Evolutionary conservation across 2,888 invertebrate genomes (phyloP), one percentile per base, ranked within the genome.

Genomic region (Buathra laborator): DNA sequence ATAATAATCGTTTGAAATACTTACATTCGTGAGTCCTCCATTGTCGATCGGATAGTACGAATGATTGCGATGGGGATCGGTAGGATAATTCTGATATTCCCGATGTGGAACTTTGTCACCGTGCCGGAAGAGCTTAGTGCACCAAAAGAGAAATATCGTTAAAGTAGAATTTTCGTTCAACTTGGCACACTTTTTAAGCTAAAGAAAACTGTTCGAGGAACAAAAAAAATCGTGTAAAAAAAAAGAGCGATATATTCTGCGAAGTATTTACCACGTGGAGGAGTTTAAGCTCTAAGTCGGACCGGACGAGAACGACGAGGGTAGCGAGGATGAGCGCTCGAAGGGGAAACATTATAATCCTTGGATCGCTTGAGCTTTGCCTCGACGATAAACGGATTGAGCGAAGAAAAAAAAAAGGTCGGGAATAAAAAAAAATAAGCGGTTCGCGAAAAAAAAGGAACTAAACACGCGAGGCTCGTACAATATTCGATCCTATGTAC

Each of bases 71-170:
- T 95, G 92, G 0, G 94, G 94, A 89, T 95, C 95, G 24, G 91
- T 95, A 0, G 95, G 95, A 87, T 95, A 95, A 46, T 94, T 93
- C 53, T 95, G 95, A 86, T 94, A 95, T 6, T 94, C 93, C 3
- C 91, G 90, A n/a, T 94, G 94, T 0, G 95, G 95, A 53, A 95
- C 95, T 86, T 96, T 94, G 87, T 95, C 95, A n/a, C 96, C 96
- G 91, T 96, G 96, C 56, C 96, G 94, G 89, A 94, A 95, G 56
- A 96, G 89, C 94, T 95, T 83, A 29, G 56, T 67, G 32, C 62
- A 66, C 72, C 51, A 67, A 48, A 78, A 71, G 51, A n/a, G 12
- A 62, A 19, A 19, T 59, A 56, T 19, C 29, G 19, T 43, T n/a
- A 12, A 14, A 14, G 3, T 29, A 51, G 29, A 64, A 71, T 16